Evolutionary conservation across 2,797 vertebrate genomes (phyloP), one percentile per base, ranked within the genome.

Genomic region (Syncerus caffer): DNA sequence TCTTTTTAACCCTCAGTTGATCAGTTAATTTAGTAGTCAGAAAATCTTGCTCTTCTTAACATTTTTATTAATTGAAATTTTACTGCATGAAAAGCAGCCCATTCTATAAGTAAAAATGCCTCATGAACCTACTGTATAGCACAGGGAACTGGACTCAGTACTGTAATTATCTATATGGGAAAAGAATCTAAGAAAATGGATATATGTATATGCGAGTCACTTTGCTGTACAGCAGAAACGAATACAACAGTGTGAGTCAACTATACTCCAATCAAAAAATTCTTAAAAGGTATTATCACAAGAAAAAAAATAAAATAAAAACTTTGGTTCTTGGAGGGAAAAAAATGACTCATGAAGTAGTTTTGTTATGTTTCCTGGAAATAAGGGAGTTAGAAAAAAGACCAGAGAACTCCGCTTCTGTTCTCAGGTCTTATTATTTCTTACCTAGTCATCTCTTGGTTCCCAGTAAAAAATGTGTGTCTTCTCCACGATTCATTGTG

Each of bases 401-500:
- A 9, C 1, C 8, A 16, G 38, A 17, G 3, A 23, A 12, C 23
- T 1, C 3, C 6, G 62, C 38, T 67, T 80, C 60, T 9, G 2
- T 51, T 29, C 50, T 21, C 6, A 4, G 3, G 6, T 15, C 29
- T 34, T 23, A 1, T 6, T 42, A 15, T 50, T 55, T 45, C 31
- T 13, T 31, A 23, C 76, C 19, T 12, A 4, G 55, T 15, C n/a
- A 4, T 14, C 31, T 31, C 64, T 14, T 42, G 27, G 76, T 2
- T 71, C 31, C 16, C 0, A 0, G 21, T 7, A 21, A 67, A 31
- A 55, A 25, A 21, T 6, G 1, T 4, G 34, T 12, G 5, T 17
- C 29, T 29, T 17, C 21, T 1, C 15, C 4, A 11, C 0, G 25
- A 34, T 42, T 58, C 53, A 1, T 29, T 38, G 42, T 45, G 67